Base-by-base conservation (phyloP, 2,888 invertebrate species). In the Acleris emargana region DNA sequence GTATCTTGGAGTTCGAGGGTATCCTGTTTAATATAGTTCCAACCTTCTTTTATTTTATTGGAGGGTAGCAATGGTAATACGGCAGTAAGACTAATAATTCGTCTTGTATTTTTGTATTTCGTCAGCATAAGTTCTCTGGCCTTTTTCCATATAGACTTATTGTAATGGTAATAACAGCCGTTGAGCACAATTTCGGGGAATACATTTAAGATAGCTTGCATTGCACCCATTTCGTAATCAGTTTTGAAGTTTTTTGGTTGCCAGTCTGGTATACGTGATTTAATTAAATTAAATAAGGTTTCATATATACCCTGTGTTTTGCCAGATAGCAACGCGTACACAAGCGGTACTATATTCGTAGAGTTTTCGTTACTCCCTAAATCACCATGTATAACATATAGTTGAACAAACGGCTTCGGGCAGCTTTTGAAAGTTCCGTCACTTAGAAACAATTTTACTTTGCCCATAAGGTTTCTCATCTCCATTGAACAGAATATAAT, bases 71-170 rank as follows among this genome's bases (percentile, higher is more conserved):
- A 47, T 6, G 25, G 16, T 17, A 57, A 25, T n/a, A 45, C 57
- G 11, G 45, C 57, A 57, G 25, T 28, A 28, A 57, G 45, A 57
- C 57, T 7, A 58, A 42, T 17, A 49, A 58, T 58, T n/a, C 58
- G 49, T 7, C 32, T 17, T 20, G 49, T 58, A 38, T 32, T 49
- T 32, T 58, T 58, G 6, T 49, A 16, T 5, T 7, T 32, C 17
- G 32, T 20, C 11, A 58, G 47, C 6, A 5, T 11, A n/a, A 58
- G 49, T 58, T 49, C 32, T 47, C 25, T 58, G 18, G 17, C 58
- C 17, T 32, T 47, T 2, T 17, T n/a, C 25, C 57, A 57, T 18
- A 57, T 57, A 1, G 25, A 57, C 25, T 57, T 57, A 45, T 28
- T 28, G 25, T 28, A 28, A 28, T 28, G 25, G 25, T 28, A 28